Evolutionary conservation across 2,797 vertebrate species (phyloP).

Genomic region (Enteromius treurensis): DNA sequence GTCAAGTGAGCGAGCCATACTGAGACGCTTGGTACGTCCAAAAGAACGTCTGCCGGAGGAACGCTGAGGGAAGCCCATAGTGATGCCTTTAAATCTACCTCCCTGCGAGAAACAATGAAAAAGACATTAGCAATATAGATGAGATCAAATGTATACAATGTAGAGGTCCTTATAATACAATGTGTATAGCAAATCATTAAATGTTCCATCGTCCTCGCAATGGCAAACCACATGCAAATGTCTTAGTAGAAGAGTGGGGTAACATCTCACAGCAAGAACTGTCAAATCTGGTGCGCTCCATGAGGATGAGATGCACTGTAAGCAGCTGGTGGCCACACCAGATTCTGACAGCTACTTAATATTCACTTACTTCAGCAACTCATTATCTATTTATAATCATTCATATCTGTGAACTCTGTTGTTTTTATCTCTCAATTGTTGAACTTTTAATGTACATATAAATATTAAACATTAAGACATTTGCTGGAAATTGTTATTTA

Average conservation of each 20-base stretch:
- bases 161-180: neutral
- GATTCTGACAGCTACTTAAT: neutral
- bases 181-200: neutral
- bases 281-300: neutral
- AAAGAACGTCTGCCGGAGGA: constrained; percentile 86
- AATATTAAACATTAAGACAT: too few relatives aligned
- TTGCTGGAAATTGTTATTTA: too few relatives aligned
- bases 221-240: neutral
- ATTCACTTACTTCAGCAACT: neutral
- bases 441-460: too few relatives aligned
- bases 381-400: neutral
- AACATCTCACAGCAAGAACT: neutral
- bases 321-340: neutral
- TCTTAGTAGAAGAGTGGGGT: neutral
- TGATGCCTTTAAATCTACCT: constrained; percentile 82
- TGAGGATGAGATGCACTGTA: neutral
- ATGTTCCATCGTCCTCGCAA: neutral
- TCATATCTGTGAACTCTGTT: neutral
- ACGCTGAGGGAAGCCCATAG: constrained; percentile 83
- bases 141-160: neutral
- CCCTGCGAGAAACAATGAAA: constrained; percentile 66
- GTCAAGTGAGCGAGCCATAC: constrained; percentile 93
- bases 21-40: constrained; percentile 89
- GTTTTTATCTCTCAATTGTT: neutral
- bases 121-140: neutral